Conservation (phyloP, 1,140 invertebrate genomes). For the Dufourea novaeangliae region DNA sequence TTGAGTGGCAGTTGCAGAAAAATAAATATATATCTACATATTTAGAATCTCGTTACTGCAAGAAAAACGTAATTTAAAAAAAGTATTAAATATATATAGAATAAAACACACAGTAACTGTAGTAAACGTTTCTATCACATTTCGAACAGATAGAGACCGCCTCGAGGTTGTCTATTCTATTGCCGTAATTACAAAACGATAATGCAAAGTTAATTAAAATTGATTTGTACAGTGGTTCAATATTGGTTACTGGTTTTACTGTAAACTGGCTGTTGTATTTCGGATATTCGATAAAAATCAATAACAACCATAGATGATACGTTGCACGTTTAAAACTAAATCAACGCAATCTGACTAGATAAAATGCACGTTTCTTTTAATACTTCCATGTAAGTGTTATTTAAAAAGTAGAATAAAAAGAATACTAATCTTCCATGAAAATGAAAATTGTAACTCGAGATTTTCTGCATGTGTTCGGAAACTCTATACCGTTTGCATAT, state of each 20-base stretch:
- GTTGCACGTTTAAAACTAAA: constrained; percentile 32
- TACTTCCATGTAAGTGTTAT: constrained; percentile 16
- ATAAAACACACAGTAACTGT: constrained; percentile 10
- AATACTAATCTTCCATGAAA: neutral
- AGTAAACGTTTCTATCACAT: constrained; percentile 8
- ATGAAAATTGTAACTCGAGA: neutral
- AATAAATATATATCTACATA: constrained; percentile 32
- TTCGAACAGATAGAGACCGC: neutral
- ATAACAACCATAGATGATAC: neutral
- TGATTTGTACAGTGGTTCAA: neutral
- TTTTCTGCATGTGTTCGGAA: neutral
- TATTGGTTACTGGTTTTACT: neutral
- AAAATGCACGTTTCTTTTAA: constrained; percentile 30
- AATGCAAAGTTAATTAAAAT: neutral
- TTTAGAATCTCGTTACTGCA: neutral
- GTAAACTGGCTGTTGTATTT: neutral
- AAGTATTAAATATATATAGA: constrained; percentile 11
- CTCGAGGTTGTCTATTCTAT: constrained; percentile 5
- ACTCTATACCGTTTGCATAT: neutral
- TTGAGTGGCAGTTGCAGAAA: constrained; percentile 41
- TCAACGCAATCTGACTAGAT: constrained; percentile 42
- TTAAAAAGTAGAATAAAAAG: neutral
- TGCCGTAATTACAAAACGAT: neutral
- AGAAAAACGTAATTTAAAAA: neutral
- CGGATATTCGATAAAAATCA: neutral